Conservation (phyloP, 1,140 invertebrate species). For the Sinella curviseta region DNA sequence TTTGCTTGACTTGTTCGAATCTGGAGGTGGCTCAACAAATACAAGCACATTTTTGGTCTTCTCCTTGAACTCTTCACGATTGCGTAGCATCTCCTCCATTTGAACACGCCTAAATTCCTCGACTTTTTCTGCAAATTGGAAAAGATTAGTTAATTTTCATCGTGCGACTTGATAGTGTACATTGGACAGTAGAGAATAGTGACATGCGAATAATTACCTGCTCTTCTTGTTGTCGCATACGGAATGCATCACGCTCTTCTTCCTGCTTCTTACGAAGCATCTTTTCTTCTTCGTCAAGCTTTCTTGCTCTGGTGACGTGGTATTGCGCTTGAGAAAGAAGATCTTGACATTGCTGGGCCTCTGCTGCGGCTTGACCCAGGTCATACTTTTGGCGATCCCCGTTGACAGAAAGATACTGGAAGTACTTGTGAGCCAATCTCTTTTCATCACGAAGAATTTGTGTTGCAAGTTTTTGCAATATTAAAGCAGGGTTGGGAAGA, state of each 20-base stretch:
- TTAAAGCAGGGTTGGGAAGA: slow-evolving; percentile 97
- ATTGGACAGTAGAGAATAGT: not conserved
- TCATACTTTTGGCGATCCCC: slow-evolving; percentile 83
- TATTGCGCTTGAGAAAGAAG: slow-evolving; percentile 93
- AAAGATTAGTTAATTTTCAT: not conserved
- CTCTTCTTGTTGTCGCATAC: slow-evolving; percentile 67
- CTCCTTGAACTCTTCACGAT: slow-evolving; percentile 91
- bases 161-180: not conserved
- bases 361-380: slow-evolving; percentile 74
- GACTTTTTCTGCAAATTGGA: slow-evolving; percentile 56
- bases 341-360: slow-evolving; percentile 91
- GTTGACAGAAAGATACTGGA: slow-evolving; percentile 78
- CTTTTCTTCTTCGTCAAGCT: slow-evolving; percentile 91
- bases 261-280: slow-evolving; percentile 84
- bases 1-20: slow-evolving; percentile 59
- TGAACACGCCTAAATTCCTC: slow-evolving; percentile 76
- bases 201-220: slow-evolving; percentile 51
- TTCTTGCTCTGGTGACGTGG: slow-evolving; percentile 86
- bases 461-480: slow-evolving; percentile 86
- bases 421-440: slow-evolving; percentile 88
- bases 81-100: slow-evolving; percentile 80
- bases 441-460: slow-evolving; percentile 93
- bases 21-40: slow-evolving; percentile 75
- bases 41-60: slow-evolving; percentile 89
- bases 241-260: slow-evolving; percentile 73